Conservation (phyloP, 2,888 invertebrate genomes). For the Noctua pronuba region DNA sequence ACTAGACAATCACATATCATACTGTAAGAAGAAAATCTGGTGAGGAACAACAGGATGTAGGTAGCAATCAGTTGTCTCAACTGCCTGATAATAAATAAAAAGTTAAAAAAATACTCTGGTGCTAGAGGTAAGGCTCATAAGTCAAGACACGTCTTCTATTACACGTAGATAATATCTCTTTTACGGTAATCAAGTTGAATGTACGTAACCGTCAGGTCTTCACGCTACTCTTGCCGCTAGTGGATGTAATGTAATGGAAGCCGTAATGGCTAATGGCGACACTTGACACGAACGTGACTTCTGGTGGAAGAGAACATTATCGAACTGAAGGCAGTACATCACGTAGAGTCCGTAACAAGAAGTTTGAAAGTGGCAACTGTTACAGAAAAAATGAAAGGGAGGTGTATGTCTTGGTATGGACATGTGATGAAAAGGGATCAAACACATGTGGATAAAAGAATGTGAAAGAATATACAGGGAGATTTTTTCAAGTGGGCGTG, state of each 20-base stretch:
- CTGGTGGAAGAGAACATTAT: neutral
- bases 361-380: neutral
- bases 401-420: neutral
- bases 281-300: conserved; percentile 45
- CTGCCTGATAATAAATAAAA: too few relatives aligned
- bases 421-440: neutral
- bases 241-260: conserved; percentile 37
- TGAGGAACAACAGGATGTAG: too few relatives aligned
- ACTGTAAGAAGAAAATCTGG: too few relatives aligned
- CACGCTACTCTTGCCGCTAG: conserved; percentile 28
- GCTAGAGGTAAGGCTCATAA: neutral
- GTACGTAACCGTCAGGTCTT: conserved; percentile 24
- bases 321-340: neutral
- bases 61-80: too few relatives aligned
- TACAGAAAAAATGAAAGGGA: neutral
- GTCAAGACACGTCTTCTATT: conserved; percentile 12
- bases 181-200: conserved; percentile 45
- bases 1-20: too few relatives aligned
- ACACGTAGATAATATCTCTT: conserved; percentile 28
- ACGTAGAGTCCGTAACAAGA: neutral
- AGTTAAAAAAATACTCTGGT: neutral
- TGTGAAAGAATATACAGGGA: neutral
- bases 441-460: neutral
- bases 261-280: conserved; percentile 27
- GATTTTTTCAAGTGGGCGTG: too few relatives aligned